Evolutionary conservation across 2,113 vertebrate genomes (phyloP), one percentile per base, ranked within the genome.

Genomic region (Corydoras maculifer): DNA sequence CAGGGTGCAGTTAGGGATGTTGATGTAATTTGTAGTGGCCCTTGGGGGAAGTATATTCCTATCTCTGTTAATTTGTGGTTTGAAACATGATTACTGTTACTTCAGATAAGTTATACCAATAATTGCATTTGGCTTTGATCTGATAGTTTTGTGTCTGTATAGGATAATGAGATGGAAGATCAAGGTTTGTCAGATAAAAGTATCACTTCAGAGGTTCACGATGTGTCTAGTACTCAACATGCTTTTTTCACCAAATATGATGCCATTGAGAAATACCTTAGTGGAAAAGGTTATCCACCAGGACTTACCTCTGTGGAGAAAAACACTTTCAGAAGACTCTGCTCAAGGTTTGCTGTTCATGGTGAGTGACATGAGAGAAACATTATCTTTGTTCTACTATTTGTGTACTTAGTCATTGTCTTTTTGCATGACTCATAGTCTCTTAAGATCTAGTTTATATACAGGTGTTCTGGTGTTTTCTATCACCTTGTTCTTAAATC

Each of bases 251-350:
- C 84, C 4, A 87, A 87, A 71, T 87, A 86, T 15, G 79, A 87
- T 14, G 83, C 85, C 0, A 83, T 83, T 74, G 84, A 86, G 75
- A 85, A 78, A 2, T 86, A 86, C 79, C 73, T 87, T 14, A 74
- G 73, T 66, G 79, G 14, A 13, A 78, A 63, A 15, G 79, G 63
- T 0, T 87, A 87, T 31, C 86, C 86, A 43, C 74, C 78, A 5
- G 83, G 86, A 9, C 77, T 86, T 14, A 84, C 50, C 68, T 84
- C 81, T 50, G 85, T 87, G 2, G 85, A 87, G 79, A 87, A 86
- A 60, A 87, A 87, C 83, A 86, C 85, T 7, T 86, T 87, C 79
- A 84, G 85, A 66, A 85, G 81, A 58, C 86, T 87, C 77, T 85
- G 84, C 81, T 85, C 84, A 65, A 82, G 82, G 62, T 86, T 83